Base-by-base conservation (phyloP, 2,113 vertebrate species). In the Zosterops pallidus region DNA sequence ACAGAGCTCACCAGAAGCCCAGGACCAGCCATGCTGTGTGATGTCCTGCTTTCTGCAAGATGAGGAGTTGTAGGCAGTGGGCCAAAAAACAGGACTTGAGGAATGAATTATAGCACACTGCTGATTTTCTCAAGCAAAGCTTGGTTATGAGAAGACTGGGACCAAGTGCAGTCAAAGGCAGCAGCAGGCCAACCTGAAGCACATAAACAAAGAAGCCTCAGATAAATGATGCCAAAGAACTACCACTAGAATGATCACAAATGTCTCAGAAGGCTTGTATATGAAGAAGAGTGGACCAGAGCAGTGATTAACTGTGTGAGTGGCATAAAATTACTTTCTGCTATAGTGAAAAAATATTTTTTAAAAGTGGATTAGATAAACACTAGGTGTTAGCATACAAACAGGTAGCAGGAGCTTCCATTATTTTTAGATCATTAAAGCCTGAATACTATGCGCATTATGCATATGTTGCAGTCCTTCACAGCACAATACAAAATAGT, bases 11-110 rank as follows among this genome's bases (percentile, higher is more conserved):
- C 26, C 8, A 6, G 14, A 16, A 83, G 41, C 16, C 67, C 33
- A 60, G 44, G 63, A 46, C 29, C 53, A 74, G 53, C 57, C 74
- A 52, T 0, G 0, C 28, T 29, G 56, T 14, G 15, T 0, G 1
- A 71, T 0, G 0, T 37, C 33, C 35, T 24, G 35, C 56, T 39
- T 62, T 44, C n/a, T 65, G 26, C 59, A 39, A 47, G 21, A 56
- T 21, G 21, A 91, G 29, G 16, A 28, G 29, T 3, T 76, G 39
- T 16, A 68, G 29, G 8, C 12, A 86, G 1, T 12, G 35, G 39
- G 25, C 41, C 12, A 46, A 57, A 56, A 9, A 19, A 12, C 3
- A n/a, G 42, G 77, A 69, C 56, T 49, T 28, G 29, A 65, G 49
- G 62, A 53, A 70, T 13, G 19, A 91, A 80, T 12, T 4, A 16